Evolutionary conservation across 2,797 vertebrate species (phyloP).

Genomic region (Varecia variegata): DNA sequence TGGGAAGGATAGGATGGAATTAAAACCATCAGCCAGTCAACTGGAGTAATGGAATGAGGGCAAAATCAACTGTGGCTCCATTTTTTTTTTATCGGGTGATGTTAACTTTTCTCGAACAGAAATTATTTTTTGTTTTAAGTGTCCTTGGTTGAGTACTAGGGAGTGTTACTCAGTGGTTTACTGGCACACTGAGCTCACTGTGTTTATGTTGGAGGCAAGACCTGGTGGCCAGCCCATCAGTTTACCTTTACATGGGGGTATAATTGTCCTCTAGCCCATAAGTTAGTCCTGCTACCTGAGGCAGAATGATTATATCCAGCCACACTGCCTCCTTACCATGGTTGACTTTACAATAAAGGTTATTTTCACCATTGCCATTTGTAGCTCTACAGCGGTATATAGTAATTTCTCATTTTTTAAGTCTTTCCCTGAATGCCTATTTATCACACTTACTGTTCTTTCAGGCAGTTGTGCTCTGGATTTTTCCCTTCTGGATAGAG

Average conservation of each 20-base stretch:
- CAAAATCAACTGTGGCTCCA: background rate
- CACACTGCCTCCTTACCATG: background rate
- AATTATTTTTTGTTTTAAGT: constrained; percentile 6
- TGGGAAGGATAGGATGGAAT: background rate
- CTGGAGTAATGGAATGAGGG: background rate
- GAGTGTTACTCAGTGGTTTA: background rate
- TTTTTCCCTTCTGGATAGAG: constrained; percentile 36
- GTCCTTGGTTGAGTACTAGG: background rate
- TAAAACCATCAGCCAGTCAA: background rate
- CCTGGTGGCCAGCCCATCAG: background rate
- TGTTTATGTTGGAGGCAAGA: background rate
- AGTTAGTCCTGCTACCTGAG: background rate
- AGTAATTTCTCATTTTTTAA: background rate
- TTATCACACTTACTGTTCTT: background rate
- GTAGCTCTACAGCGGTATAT: background rate
- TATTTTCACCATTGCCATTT: constrained; percentile 5
- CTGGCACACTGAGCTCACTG: background rate
- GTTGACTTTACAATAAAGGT: background rate
- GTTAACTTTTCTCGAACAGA: background rate
- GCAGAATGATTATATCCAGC: background rate
- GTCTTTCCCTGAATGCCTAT: constrained; percentile 17
- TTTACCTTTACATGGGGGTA: background rate
- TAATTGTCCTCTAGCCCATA: background rate
- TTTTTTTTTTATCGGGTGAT: background rate
- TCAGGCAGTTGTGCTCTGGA: background rate